phyloP scores from a whole-genome alignment of 2,888 invertebrate genomes.

The Luffia ferchaultella region DNA sequence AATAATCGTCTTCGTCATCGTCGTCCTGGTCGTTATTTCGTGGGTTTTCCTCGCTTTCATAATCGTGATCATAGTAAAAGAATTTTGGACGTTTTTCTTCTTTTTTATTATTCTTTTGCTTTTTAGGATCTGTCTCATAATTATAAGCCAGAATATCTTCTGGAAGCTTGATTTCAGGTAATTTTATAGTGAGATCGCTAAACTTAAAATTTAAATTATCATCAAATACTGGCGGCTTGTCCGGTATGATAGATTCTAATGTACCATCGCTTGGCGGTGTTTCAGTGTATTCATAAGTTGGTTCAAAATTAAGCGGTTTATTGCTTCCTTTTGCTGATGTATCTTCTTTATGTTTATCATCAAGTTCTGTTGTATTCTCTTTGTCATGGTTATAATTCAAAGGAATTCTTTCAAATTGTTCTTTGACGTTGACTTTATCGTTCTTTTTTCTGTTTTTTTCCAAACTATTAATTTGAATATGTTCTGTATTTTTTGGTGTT shows the following conservation, averaged over 20 bases:
- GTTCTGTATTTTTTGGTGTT: background rate
- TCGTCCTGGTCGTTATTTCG: constrained; percentile 13
- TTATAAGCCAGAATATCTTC: constrained; percentile 47
- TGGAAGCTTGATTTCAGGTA: constrained; percentile 56
- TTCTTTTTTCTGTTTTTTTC: constrained; percentile 7
- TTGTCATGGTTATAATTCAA: constrained; percentile 44
- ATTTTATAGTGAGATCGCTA: constrained; percentile 41
- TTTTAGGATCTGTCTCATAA: constrained; percentile 21
- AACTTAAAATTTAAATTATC: constrained; percentile 49
- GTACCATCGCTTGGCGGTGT: constrained; percentile 25
- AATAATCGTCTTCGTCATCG: constrained; percentile 14
- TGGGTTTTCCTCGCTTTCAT: constrained; percentile 10
- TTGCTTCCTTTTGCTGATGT: constrained; percentile 12
- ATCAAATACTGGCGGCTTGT: constrained; percentile 32
- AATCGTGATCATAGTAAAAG: constrained; percentile 21
- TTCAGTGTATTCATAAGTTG: constrained; percentile 15
- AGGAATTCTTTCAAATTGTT: constrained; percentile 56
- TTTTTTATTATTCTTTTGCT: constrained; percentile 11
- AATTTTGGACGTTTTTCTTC: constrained; percentile 18
- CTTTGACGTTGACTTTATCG: constrained; percentile 34
- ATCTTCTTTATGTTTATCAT: constrained; percentile 17
- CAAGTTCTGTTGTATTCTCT: constrained; percentile 14
- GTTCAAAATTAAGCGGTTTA: constrained; percentile 12
- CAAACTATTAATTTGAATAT: background rate
- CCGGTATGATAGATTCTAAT: constrained; percentile 25